Conservation (phyloP, 2,113 vertebrate genomes). For the Microtus pennsylvanicus region DNA sequence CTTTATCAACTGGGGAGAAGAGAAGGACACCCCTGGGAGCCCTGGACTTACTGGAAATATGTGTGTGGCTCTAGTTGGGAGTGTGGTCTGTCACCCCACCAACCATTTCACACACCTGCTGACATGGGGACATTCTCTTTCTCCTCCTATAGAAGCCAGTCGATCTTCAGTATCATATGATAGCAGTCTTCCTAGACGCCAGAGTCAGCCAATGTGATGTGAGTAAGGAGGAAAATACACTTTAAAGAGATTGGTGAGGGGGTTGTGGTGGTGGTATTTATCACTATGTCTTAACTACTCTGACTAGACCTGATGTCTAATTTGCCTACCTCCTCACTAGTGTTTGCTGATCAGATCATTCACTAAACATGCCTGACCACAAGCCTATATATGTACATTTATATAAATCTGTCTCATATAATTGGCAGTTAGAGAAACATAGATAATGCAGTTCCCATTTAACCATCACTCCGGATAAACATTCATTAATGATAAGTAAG, state of each 20-base stretch:
- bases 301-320: neutral
- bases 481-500: neutral
- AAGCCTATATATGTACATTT: neutral
- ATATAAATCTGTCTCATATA: neutral
- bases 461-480: neutral
- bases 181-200: no score
- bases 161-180: rapidly evolving
- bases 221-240: neutral
- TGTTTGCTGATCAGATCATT: neutral
- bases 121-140: neutral
- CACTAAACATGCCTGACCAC: neutral
- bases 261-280: neutral
- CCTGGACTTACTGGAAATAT: neutral
- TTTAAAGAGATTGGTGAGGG: neutral
- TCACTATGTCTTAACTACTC: neutral
- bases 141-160: neutral
- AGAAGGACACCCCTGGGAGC: neutral
- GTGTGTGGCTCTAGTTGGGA: neutral
- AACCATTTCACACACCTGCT: neutral
- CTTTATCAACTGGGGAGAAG: neutral
- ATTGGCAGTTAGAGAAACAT: neutral
- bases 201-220: no score
- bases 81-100: neutral
- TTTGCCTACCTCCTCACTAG: neutral
- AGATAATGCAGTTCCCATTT: neutral